Base-by-base conservation (phyloP, 2,888 invertebrate genomes). In the Drosophila tanythrix region DNA sequence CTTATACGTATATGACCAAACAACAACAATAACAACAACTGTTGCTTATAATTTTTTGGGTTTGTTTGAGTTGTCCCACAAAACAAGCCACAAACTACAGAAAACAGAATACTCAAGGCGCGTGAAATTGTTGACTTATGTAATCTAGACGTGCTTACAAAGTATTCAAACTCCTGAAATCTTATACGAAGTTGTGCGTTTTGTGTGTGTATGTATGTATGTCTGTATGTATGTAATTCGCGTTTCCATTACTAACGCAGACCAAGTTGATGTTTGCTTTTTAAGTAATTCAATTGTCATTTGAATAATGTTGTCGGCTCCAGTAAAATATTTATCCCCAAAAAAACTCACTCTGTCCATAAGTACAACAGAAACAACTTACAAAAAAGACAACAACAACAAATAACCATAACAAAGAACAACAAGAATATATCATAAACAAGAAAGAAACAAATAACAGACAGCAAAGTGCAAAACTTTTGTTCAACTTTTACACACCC, bases 401-500 rank as follows among this genome's bases (percentile, higher is more conserved):
- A 73, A 67, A 72, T 56, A 61, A 70, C 56, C 70, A 75, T 57
- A 78, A 76, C 70, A 77, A 65, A 52, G 27, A 66, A 71, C 75
- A 75, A 31, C 61, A 61, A 61, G 31, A 73, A 67, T 33, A 53
- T 36, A 63, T 66, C 58, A 79, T 69, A 65, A 70, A 67, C 64
- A 76, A 76, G 58, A 76, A 65, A 55, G 64, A 81, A 73, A 78
- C 78, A 51, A 66, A 63, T 58, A 76, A 78, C 80, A 82, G 72
- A 74, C 78, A 81, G 71, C 63, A 65, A 83, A 78, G 73, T 76
- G 73, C 79, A 58, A 74, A 78, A 72, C 67, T 72, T 74, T 71
- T 69, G 35, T 69, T 77, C 64, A 81, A 85, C 74, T 80, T 76
- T 70, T 79, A 85, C 82, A 92, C 93, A 93, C 93, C 93, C 93